Base-by-base conservation (phyloP, 2,113 vertebrate genomes). In the Thamnaconus septentrionalis region DNA sequence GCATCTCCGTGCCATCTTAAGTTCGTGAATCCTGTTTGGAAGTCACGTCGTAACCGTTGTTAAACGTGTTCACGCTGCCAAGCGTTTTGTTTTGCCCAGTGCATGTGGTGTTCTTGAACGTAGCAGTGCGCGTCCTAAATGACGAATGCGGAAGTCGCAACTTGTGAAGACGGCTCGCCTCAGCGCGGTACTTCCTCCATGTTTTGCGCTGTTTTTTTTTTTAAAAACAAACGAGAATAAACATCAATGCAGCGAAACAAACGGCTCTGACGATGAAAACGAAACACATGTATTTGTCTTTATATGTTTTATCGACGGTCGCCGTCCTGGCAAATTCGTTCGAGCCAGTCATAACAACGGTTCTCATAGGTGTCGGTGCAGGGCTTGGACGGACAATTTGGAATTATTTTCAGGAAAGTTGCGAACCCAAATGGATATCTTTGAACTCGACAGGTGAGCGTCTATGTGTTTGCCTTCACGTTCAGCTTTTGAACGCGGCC, bases 361-460 rank as follows among this genome's bases (percentile, higher is more conserved):
- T 89, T 3, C 12, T 82, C 0, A 0, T 86, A 0, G 85, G 85
- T 3, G 1, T 73, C 3, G 65, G 78, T 6, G 87, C 81, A 0
- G 46, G 72, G 7, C 50, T 92, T 2, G 85, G 90, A 2, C 76
- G 72, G 0, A 70, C 55, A 0, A 61, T 92, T 5, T 91, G 81
- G 69, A 78, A 76, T 31, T 91, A 85, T 71, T 80, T 92, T 0
- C 71, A 61, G 1, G 90, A 92, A 68, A 79, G 52, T 3, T 93
- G 92, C 41, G 52, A 78, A 45, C 0, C 53, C 0, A 79, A 76
- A 44, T 92, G 91, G 91, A 75, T 92, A 4, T 5, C 2, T 0
- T 90, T 89, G 55, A 92, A 92, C 31, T 43, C 65, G 5, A 91
- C 90, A 66, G 85, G 92, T 93, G 63, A 90, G 71, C 31, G 6